Conservation (phyloP, 1,140 invertebrate genomes). For the Cyclargus thomasi region DNA sequence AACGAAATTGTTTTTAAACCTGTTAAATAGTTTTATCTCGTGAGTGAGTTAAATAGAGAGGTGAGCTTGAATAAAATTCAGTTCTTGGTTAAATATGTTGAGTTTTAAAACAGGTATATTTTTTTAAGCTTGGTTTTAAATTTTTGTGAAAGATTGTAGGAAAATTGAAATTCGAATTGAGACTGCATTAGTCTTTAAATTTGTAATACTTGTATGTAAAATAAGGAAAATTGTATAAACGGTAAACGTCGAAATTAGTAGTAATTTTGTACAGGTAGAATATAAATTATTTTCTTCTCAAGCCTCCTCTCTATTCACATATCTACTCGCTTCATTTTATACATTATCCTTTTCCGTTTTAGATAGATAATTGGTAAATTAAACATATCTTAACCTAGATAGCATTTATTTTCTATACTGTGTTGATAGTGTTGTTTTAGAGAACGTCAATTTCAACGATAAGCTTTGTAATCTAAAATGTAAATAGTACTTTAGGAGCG, state of each 20-base stretch:
- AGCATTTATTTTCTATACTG: conserved; percentile 25
- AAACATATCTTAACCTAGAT: conserved; percentile 36
- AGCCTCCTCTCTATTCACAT: neutral
- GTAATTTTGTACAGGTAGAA: neutral
- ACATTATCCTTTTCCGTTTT: neutral
- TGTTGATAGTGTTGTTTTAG: conserved; percentile 30
- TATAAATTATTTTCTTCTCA: neutral
- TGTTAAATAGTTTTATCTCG: conserved; percentile 18
- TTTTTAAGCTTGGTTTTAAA: no score
- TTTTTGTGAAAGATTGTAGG: no score
- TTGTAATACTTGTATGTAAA: neutral
- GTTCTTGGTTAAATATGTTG: no score
- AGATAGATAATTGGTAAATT: conserved; percentile 25
- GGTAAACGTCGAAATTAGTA: neutral
- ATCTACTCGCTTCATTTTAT: neutral
- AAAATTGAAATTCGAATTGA: neutral
- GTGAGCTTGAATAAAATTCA: neutral
- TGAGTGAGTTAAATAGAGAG: neutral
- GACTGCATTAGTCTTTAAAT: neutral
- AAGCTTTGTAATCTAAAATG: conserved; percentile 34
- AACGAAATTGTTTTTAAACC: conserved; percentile 21
- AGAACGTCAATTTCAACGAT: conserved; percentile 18
- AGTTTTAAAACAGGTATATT: no score
- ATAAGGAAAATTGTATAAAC: neutral
- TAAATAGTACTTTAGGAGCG: conserved; percentile 59